phyloP scores from a whole-genome alignment of 1,140 invertebrate species.

The Rhagoletis zephyria region DNA sequence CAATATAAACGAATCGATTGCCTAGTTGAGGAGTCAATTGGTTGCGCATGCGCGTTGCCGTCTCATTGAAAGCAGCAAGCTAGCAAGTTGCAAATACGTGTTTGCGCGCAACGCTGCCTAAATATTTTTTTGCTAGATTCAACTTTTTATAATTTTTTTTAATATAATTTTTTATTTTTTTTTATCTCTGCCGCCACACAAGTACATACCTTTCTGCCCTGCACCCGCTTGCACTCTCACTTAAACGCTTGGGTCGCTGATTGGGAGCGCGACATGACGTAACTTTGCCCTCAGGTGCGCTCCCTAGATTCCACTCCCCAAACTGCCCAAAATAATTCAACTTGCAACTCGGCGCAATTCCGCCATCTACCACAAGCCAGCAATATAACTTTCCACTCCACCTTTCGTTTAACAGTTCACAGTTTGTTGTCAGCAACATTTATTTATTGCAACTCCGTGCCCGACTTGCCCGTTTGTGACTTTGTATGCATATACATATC shows the following conservation, averaged over 20 bases:
- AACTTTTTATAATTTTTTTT: not conserved
- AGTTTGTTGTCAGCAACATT: constrained; percentile 46
- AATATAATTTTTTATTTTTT: not conserved
- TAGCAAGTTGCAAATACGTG: not conserved
- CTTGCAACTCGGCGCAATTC: not conserved
- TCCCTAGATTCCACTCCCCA: constrained; percentile 32
- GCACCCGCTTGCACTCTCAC: not conserved
- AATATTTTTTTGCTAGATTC: not conserved
- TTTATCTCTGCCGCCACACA: not conserved
- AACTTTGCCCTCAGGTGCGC: constrained; percentile 54
- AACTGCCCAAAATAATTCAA: constrained; percentile 36
- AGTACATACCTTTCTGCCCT: not conserved
- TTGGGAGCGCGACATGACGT: constrained; percentile 35
- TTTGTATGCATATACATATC: not conserved
- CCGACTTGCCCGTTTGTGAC: constrained; percentile 30
- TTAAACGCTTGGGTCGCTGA: constrained; percentile 6
- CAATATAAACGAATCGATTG: not conserved
- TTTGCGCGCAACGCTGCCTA: not conserved
- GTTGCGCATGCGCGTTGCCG: constrained; percentile 40
- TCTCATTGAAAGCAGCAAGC: not conserved
- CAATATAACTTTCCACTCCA: constrained; percentile 8
- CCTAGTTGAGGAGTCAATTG: constrained; percentile 49
- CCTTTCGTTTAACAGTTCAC: constrained; percentile 36
- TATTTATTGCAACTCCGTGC: constrained; percentile 47
- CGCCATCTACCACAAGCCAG: not conserved